These are phyloP conservation scores for Micromussa lordhowensis DNA, from an alignment of 92 coral and sea anemone genomes.

Conservation along the genomic window DNA sequence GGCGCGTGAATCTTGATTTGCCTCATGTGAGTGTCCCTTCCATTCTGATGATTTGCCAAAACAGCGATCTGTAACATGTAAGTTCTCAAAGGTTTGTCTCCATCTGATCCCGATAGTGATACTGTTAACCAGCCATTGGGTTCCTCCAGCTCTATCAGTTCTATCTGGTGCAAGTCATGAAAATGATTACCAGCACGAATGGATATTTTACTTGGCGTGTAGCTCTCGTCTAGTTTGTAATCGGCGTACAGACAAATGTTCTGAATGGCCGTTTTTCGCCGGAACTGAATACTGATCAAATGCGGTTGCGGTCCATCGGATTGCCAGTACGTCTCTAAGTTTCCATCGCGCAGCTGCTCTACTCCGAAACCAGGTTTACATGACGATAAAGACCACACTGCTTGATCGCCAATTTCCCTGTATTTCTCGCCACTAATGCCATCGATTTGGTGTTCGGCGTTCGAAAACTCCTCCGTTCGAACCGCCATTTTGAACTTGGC, in stretches of 20 bases:
- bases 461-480: conserved; percentile 62
- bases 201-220: conserved; percentile 98
- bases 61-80: conserved; percentile 96
- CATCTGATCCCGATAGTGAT: conserved; percentile 72
- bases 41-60: conserved; percentile 96
- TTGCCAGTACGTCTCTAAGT: conserved; percentile 98
- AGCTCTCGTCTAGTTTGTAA: conserved; percentile 98
- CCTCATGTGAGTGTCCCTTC: conserved; percentile 97
- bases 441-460: conserved; percentile 56
- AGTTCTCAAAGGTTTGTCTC: conserved; percentile 84
- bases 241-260: conserved; percentile 93
- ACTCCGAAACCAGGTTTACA: conserved; percentile 99
- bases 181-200: conserved; percentile 92
- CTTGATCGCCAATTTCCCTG: conserved; percentile 98
- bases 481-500: conserved; percentile 91
- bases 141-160: conserved; percentile 90
- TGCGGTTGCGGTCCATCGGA: conserved; percentile 99
- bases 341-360: conserved; percentile 95
- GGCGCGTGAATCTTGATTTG: conserved; percentile 99
- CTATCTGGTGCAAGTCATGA: conserved; percentile 94
- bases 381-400: conserved; percentile 97
- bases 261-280: conserved; percentile 92
- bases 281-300: conserved; percentile 93
- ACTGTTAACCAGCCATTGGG: conserved; percentile 97
- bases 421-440: conserved; percentile 81